Percentiles rank a stretch among this genome's conserved stretches.
Evolutionary conservation across 2,888 invertebrate genomes (phyloP).

Genomic region (Zeuzera pyrina): DNA sequence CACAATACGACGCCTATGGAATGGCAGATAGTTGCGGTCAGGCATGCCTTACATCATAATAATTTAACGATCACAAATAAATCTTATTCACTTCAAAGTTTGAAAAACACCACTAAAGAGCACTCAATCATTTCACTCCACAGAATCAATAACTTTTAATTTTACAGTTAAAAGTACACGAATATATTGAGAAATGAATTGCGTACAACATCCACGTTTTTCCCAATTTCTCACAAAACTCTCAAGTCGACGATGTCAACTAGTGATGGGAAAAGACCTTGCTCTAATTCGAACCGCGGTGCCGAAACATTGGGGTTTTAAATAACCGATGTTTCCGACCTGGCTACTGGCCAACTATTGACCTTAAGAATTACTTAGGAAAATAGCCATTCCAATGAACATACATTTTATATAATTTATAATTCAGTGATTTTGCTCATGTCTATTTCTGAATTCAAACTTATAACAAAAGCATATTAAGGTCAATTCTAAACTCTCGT

Average conservation of each 20-base stretch:
- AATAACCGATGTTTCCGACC: slow-evolving; percentile 7
- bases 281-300: slow-evolving; percentile 30
- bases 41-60: slow-evolving; percentile 33
- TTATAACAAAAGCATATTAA: too few species aligned
- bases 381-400: too few species aligned
- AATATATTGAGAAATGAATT: background rate
- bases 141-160: slow-evolving; percentile 5
- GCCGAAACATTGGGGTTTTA: background rate
- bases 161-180: background rate
- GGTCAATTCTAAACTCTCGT: too few species aligned
- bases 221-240: slow-evolving; percentile 11
- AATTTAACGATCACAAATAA: background rate
- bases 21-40: slow-evolving; percentile 46
- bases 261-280: slow-evolving; percentile 32
- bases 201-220: slow-evolving; percentile 1
- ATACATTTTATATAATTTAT: too few species aligned
- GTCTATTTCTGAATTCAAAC: too few species aligned
- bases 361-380: slow-evolving; percentile 11
- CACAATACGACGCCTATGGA: slow-evolving; percentile 39
- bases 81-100: background rate
- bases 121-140: slow-evolving; percentile 23
- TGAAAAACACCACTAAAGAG: background rate
- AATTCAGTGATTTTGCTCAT: too few species aligned
- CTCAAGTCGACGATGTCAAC: slow-evolving; percentile 10
- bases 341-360: slow-evolving; percentile 26